These are phyloP conservation scores for Apostichopus californicus DNA, from an alignment of 35 echinoderm and acorn worm genomes.

Conservation along the genomic window DNA sequence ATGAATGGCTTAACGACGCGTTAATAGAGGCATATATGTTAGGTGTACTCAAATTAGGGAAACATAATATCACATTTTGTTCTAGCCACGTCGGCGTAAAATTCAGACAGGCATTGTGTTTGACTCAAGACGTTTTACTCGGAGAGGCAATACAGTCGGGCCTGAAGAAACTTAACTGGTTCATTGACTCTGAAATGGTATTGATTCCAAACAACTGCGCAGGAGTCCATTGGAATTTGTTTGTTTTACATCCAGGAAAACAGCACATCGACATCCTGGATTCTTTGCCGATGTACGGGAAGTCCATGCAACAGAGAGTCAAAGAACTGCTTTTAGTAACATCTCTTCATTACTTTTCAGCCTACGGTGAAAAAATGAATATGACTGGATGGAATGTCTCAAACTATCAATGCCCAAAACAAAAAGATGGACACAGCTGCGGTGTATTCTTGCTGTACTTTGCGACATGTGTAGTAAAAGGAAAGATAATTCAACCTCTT, in stretches of 20 bases:
- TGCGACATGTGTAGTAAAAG: neutral
- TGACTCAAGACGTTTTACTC: conserved; percentile 15
- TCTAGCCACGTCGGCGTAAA: neutral
- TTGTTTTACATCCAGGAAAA: conserved; percentile 27
- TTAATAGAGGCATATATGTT: neutral
- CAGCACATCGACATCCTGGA: conserved; percentile 31
- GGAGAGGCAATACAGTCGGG: conserved; percentile 28
- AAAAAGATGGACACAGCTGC: conserved; percentile 1
- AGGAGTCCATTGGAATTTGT: conserved; percentile 25
- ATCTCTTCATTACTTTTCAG: conserved; percentile 1
- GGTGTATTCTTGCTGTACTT: conserved; percentile 21
- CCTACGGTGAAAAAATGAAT: neutral
- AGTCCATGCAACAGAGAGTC: conserved; percentile 26
- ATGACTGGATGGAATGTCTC: conserved; percentile 2
- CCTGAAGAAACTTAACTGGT: conserved; percentile 27
- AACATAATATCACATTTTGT: neutral
- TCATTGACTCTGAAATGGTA: conserved; percentile 4
- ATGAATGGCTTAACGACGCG: conserved; percentile 14
- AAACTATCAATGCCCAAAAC: neutral
- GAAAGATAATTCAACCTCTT: conserved; percentile 17
- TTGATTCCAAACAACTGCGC: neutral
- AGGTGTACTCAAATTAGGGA: neutral
- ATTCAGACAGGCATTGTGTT: neutral
- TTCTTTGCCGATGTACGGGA: neutral
- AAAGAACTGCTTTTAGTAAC: conserved; percentile 22